Percentiles rank a stretch among this genome's conserved stretches.
These are phyloP conservation scores for Puntigrus tetrazona DNA, from an alignment of 2,113 vertebrate genomes.

Conservation along the genomic window DNA sequence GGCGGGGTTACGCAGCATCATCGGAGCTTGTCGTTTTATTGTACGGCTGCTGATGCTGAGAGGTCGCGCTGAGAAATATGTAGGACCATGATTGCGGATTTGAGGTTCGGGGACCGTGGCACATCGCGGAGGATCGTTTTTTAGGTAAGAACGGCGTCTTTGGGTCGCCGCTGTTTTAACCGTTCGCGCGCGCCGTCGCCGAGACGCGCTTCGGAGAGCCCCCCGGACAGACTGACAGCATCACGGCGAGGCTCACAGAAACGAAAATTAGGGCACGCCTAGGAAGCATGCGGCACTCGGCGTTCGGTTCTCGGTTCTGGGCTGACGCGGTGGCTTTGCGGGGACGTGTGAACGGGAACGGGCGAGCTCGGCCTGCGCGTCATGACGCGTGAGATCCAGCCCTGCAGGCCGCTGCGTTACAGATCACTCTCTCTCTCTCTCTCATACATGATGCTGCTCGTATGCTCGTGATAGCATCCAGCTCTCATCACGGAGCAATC, in stretches of 20 bases:
- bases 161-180: not conserved
- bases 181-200: not conserved
- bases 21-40: conserved; percentile 66
- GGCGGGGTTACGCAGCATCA: conserved; percentile 76
- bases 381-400: not conserved
- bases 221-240: not conserved
- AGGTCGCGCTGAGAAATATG: conserved; percentile 29
- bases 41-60: conserved; percentile 75
- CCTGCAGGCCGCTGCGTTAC: not conserved
- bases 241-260: not conserved
- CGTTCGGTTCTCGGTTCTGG: not conserved
- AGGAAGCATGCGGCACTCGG: not conserved
- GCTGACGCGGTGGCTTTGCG: not conserved
- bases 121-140: conserved; percentile 45
- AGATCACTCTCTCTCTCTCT: not conserved
- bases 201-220: not conserved
- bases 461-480: not conserved
- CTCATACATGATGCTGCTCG: not conserved
- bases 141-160: conserved; percentile 64
- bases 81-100: conserved; percentile 58
- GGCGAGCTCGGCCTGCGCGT: conserved; percentile 14
- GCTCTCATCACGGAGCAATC: not conserved
- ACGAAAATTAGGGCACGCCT: not conserved
- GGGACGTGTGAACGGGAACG: not conserved
- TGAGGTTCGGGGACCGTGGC: conserved; percentile 38